phyloP scores from a whole-genome alignment of 2,888 invertebrate species.

The Acanthacorydalis orientalis region DNA sequence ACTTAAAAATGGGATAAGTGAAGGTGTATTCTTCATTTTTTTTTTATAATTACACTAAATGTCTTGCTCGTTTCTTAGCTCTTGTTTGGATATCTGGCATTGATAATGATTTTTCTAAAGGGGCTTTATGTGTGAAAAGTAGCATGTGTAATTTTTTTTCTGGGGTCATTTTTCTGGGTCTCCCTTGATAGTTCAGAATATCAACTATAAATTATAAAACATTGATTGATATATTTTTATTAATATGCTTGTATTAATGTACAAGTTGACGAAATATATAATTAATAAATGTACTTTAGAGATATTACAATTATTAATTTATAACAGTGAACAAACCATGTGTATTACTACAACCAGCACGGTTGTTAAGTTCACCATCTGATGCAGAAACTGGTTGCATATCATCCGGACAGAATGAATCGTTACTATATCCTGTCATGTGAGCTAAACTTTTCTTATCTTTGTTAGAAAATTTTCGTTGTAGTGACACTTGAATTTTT shows the following conservation, averaged over 20 bases:
- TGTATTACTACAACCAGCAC: slow-evolving; percentile 16
- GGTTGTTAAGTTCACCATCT: slow-evolving; percentile 16
- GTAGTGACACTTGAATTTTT: slow-evolving; percentile 26
- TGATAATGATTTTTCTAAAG: slow-evolving; percentile 63
- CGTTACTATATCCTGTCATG: slow-evolving; percentile 23
- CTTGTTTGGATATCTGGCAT: slow-evolving; percentile 72
- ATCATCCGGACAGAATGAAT: slow-evolving; percentile 19
- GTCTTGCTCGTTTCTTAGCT: slow-evolving; percentile 49
- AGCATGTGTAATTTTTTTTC: slow-evolving; percentile 34
- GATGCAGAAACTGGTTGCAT: slow-evolving; percentile 13
- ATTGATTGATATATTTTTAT: too few relatives aligned
- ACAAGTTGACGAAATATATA: too few relatives aligned
- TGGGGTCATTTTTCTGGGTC: slow-evolving; percentile 23
- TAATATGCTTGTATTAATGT: too few relatives aligned
- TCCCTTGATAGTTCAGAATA: slow-evolving; percentile 9
- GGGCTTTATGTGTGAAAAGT: slow-evolving; percentile 34
- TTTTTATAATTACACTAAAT: slow-evolving; percentile 45
- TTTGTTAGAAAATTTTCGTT: slow-evolving; percentile 32
- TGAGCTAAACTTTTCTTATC: slow-evolving; percentile 23
- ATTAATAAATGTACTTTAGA: too few relatives aligned
- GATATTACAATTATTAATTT: background rate
- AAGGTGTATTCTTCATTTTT: background rate
- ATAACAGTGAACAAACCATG: background rate
- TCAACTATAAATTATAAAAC: slow-evolving; percentile 4
- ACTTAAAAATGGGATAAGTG: background rate